Percentiles rank a stretch among this genome's conserved stretches.
These are phyloP conservation scores for Elysia chlorotica DNA, from an alignment of 1,140 invertebrate genomes.

Conservation along the genomic window DNA sequence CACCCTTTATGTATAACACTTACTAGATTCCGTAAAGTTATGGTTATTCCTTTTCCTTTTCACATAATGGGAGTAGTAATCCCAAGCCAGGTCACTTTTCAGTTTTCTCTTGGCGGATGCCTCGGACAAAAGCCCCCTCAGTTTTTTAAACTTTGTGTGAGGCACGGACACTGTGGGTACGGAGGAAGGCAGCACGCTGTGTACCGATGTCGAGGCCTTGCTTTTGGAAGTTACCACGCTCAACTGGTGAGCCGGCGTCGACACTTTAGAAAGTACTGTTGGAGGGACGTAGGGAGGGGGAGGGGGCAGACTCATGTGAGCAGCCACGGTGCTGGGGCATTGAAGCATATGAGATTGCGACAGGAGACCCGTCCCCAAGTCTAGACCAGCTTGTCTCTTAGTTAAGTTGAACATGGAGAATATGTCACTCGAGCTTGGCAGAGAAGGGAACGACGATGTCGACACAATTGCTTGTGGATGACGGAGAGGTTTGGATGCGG, in stretches of 20 bases:
- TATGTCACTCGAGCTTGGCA: constrained; percentile 5
- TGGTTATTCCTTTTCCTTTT: constrained; percentile 51
- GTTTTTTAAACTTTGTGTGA: constrained; percentile 29
- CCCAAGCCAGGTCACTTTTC: constrained; percentile 42
- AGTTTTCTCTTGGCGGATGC: constrained; percentile 40
- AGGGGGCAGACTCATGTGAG: constrained; percentile 29
- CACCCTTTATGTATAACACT: too few relatives aligned
- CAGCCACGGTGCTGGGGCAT: constrained; percentile 15
- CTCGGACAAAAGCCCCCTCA: constrained; percentile 38
- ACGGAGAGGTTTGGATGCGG: too few relatives aligned
- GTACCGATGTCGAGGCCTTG: background rate
- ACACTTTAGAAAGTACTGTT: constrained; percentile 13
- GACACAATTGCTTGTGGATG: too few relatives aligned
- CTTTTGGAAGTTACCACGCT: background rate
- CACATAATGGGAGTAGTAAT: constrained; percentile 44
- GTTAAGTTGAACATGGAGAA: constrained; percentile 10
- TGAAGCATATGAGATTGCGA: constrained; percentile 1
- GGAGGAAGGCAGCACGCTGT: background rate
- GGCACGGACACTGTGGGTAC: background rate
- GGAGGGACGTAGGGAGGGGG: constrained; percentile 37
- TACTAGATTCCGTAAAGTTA: too few relatives aligned
- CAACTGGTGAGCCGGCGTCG: constrained; percentile 6
- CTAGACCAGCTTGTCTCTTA: background rate
- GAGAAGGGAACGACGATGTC: background rate
- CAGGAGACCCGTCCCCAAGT: background rate